Conservation (phyloP, 2,888 invertebrate genomes). For the Bombylius major region DNA sequence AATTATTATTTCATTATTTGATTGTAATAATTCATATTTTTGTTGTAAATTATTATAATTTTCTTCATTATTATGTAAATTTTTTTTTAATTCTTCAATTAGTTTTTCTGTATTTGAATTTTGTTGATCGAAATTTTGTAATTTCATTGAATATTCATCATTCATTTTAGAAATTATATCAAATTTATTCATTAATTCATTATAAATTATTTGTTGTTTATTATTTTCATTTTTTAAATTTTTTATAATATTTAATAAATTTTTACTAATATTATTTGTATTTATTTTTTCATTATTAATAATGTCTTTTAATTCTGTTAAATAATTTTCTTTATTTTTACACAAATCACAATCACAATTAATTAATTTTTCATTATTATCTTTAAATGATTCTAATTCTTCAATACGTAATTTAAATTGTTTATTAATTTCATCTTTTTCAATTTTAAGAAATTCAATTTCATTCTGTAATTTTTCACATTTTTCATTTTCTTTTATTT, state of each 20-base stretch:
- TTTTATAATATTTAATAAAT: not conserved
- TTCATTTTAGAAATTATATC: constrained; percentile 18
- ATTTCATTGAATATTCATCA: constrained; percentile 25
- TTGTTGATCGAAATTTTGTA: no score
- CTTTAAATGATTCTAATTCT: not conserved
- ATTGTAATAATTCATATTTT: constrained; percentile 2
- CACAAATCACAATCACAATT: no score
- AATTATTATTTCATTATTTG: not conserved
- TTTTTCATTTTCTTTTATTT: not conserved
- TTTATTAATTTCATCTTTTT: constrained; percentile 20
- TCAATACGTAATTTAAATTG: not conserved
- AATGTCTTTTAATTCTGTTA: not conserved
- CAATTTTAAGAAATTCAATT: constrained; percentile 2
- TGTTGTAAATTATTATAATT: not conserved
- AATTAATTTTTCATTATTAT: not conserved
- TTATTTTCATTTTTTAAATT: not conserved
- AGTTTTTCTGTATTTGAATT: constrained; percentile 15
- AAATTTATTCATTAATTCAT: not conserved
- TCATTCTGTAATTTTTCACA: not conserved
- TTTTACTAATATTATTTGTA: not conserved
- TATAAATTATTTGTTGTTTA: not conserved
- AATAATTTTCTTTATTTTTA: not conserved
- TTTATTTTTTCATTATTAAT: constrained; percentile 3
- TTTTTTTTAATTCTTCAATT: constrained; percentile 25
- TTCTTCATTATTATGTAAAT: constrained; percentile 7